Conservation (phyloP, 2,113 vertebrate species). For the Antechinus stuartii region DNA sequence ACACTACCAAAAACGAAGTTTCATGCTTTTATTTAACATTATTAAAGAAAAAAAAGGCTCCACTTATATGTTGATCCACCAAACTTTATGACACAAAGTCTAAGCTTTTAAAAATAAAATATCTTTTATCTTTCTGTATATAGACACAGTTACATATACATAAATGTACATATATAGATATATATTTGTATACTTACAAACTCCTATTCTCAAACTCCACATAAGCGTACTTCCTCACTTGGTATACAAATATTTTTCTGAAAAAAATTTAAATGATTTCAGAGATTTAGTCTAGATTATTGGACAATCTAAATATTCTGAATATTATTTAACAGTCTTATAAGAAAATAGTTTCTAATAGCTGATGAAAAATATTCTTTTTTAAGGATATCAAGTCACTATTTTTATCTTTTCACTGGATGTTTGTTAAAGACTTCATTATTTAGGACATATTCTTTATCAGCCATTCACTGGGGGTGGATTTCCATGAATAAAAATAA, state of each 20-base stretch:
- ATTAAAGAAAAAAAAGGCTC: neutral
- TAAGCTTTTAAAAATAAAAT: neutral
- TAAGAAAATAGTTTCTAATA: conserved; percentile 79
- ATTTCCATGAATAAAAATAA: conserved; percentile 91
- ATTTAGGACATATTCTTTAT: conserved; percentile 85
- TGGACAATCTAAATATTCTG: neutral
- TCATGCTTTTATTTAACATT: neutral
- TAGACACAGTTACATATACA: neutral
- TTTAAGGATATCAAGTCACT: conserved; percentile 76
- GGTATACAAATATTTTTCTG: too few relatives aligned
- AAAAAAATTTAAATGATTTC: neutral
- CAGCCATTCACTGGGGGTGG: conserved; percentile 83
- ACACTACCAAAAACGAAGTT: neutral
- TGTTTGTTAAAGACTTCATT: conserved; percentile 78
- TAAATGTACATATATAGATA: neutral
- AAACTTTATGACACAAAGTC: neutral
- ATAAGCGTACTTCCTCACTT: neutral
- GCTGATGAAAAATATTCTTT: conserved; percentile 77
- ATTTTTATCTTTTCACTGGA: conserved; percentile 70
- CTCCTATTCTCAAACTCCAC: neutral
- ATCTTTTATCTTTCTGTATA: neutral
- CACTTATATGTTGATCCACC: neutral
- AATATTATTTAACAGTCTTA: conserved; percentile 72
- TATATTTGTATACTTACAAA: neutral
- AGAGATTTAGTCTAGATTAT: neutral